These are phyloP conservation scores for Rhea americana DNA, from an alignment of 2,113 vertebrate species.

Conservation along the genomic window DNA sequence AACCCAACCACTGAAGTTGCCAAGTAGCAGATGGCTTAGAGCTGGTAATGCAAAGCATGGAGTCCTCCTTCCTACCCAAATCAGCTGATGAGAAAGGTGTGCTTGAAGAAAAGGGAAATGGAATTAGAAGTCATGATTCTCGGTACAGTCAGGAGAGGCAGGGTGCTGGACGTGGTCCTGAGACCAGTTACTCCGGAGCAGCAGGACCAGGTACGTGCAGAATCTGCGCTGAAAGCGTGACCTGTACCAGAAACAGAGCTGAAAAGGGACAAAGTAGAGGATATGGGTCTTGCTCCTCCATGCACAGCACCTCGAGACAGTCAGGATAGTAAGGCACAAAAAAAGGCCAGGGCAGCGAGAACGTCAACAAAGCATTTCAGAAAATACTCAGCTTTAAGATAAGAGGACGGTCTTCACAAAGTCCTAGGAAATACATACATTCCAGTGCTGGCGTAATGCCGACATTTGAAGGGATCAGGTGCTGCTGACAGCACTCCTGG, in stretches of 20 bases:
- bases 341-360: not conserved
- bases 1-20: accelerated
- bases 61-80: not conserved
- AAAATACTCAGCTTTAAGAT: not conserved
- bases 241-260: accelerated
- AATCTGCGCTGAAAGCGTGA: not conserved
- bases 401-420: not conserved
- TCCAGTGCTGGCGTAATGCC: not conserved
- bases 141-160: accelerated
- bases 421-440: not conserved
- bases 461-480: not conserved
- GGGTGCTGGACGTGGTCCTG: not conserved
- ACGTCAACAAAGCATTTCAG: accelerated
- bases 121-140: accelerated
- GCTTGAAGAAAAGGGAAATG: not conserved
- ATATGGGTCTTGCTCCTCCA: not conserved
- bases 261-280: not conserved
- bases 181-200: not conserved
- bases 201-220: not conserved
- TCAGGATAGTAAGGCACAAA: not conserved
- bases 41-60: accelerated
- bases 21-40: not conserved
- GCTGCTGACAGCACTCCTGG: not conserved
- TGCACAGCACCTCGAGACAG: not conserved
- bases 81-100: too few relatives aligned